Percentiles rank a stretch among this genome's conserved stretches.
These are phyloP conservation scores for Trichogramma dendrolimi DNA, from an alignment of 2,888 invertebrate genomes.

Conservation along the genomic window DNA sequence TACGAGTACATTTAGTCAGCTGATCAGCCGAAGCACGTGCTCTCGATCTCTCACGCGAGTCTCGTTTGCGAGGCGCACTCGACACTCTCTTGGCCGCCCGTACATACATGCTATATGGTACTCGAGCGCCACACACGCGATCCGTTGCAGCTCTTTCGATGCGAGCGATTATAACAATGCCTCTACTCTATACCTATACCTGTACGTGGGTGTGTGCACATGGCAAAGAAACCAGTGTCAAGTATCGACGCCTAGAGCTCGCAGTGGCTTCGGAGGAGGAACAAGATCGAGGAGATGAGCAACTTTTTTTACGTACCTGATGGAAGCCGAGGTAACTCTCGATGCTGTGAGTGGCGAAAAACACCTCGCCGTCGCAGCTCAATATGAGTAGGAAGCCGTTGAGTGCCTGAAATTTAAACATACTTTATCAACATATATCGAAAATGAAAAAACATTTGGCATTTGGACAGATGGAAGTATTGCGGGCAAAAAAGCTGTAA, in stretches of 20 bases:
- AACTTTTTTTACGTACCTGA: constrained; percentile 68
- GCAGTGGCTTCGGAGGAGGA: not conserved
- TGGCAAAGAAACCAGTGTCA: not conserved
- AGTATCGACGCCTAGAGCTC: not conserved
- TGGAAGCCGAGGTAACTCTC: constrained; percentile 99
- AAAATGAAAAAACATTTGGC: not conserved
- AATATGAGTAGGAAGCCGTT: constrained; percentile 99
- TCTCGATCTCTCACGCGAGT: too few relatives aligned
- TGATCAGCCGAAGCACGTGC: too few relatives aligned
- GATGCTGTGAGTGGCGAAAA: constrained; percentile 99
- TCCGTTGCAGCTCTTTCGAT: too few relatives aligned
- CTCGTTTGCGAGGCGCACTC: too few relatives aligned
- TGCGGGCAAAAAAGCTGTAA: not conserved
- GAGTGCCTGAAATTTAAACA: constrained; percentile 71
- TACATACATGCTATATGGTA: too few relatives aligned
- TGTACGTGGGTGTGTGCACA: not conserved
- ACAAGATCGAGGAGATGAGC: not conserved
- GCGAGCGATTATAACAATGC: too few relatives aligned
- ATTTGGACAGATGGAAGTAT: not conserved
- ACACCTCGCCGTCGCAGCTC: constrained; percentile 98
- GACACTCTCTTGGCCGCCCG: too few relatives aligned
- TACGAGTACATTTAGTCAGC: too few relatives aligned
- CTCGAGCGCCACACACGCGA: too few relatives aligned
- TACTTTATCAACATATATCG: not conserved
- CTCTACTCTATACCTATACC: not conserved